A percentile compares a stretch with the other conserved stretches of the same genome.
phyloP scores from a whole-genome alignment of 2,888 invertebrate species.

The Sicus ferrugineus region DNA sequence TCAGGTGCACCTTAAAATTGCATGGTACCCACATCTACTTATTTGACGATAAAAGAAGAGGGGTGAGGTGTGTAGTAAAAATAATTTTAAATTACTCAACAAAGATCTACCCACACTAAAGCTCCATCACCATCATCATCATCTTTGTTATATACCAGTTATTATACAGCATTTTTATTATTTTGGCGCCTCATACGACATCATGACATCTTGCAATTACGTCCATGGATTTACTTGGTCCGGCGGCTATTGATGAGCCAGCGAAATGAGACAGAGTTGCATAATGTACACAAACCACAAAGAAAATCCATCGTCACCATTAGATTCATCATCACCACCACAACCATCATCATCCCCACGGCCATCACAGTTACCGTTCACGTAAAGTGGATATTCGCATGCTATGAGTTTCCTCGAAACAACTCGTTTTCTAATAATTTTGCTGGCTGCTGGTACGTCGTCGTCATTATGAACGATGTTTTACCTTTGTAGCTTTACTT shows the following conservation, averaged over 20 bases:
- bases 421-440: slow-evolving; percentile 21
- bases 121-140: background rate
- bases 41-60: background rate
- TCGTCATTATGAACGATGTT: slow-evolving; percentile 13
- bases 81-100: slow-evolving; percentile 19
- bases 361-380: background rate
- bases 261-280: slow-evolving; percentile 9
- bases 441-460: background rate
- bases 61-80: background rate
- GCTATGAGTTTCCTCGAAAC: slow-evolving; percentile 17
- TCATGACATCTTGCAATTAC: background rate
- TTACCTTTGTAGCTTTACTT: background rate
- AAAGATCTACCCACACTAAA: background rate
- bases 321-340: slow-evolving; percentile 13
- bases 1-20: background rate
- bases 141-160: slow-evolving; percentile 3
- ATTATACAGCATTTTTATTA: slow-evolving; percentile 15
- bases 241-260: slow-evolving; percentile 18
- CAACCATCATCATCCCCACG: background rate
- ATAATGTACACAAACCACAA: slow-evolving; percentile 23
- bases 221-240: background rate
- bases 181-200: background rate
- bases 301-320: slow-evolving; percentile 6
- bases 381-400: slow-evolving; percentile 7
- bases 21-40: background rate